Percentiles rank a stretch among this genome's conserved stretches.
Conservation (phyloP, 2,113 vertebrate species). For the Felis catus region F.catus_Fca126_mat1.0 CM031417.1:105282501-105283000, state of each 20-base stretch:
- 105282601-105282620: slow-evolving; percentile 18
- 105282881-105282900: neutral
- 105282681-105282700: slow-evolving; percentile 49
- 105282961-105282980: neutral
- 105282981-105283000: slow-evolving; percentile 25
- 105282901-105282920: neutral
- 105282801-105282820: slow-evolving; percentile 42
- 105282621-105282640: neutral
- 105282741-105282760: slow-evolving; percentile 17
- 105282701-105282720: slow-evolving; percentile 38
- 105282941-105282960: neutral
- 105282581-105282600: slow-evolving; percentile 32
- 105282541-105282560: slow-evolving; percentile 9
- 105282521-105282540: slow-evolving; percentile 22
- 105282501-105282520: slow-evolving; percentile 48
- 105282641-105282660: slow-evolving; percentile 43
- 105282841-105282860: neutral
- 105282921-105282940: neutral
- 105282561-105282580: slow-evolving; percentile 21
- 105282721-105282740: slow-evolving; percentile 36
- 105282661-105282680: slow-evolving; percentile 9
- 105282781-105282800: neutral
- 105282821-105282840: neutral
- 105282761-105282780: slow-evolving; percentile 30
- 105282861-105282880: neutral